A percentile compares a stretch with the other conserved stretches of the same genome.
Evolutionary conservation across 2,797 vertebrate species (phyloP).

Genomic region (Varecia variegata): DNA sequence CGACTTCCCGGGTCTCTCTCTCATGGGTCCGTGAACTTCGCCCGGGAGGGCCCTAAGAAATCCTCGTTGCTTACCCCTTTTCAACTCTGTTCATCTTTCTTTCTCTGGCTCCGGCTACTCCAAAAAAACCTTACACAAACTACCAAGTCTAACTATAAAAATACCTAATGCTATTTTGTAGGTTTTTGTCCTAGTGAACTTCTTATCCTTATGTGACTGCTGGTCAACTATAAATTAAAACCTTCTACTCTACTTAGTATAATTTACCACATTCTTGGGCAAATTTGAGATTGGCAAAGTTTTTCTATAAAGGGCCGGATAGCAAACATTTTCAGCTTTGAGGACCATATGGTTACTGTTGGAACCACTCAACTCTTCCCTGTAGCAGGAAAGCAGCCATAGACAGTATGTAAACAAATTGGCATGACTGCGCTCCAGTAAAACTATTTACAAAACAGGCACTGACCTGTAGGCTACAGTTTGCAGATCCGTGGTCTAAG

Average conservation of each 20-base stretch:
- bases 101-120: too few relatives aligned
- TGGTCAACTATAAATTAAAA: background rate
- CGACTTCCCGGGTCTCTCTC: too few relatives aligned
- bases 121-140: too few relatives aligned
- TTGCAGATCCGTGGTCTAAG: background rate
- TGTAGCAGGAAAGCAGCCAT: background rate
- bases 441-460: background rate
- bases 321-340: background rate
- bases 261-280: background rate
- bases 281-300: background rate
- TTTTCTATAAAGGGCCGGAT: background rate
- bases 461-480: background rate
- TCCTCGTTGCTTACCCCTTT: too few relatives aligned
- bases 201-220: background rate
- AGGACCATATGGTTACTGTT: background rate
- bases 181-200: background rate
- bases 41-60: too few relatives aligned
- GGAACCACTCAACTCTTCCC: background rate
- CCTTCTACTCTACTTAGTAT: background rate
- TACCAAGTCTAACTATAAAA: background rate
- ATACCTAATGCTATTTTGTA: background rate
- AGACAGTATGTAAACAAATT: background rate
- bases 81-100: too few relatives aligned
- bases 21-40: too few relatives aligned
- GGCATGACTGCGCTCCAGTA: background rate